Base-by-base conservation (phyloP, 2,888 invertebrate genomes). In the Hypsopygia costalis region DNA sequence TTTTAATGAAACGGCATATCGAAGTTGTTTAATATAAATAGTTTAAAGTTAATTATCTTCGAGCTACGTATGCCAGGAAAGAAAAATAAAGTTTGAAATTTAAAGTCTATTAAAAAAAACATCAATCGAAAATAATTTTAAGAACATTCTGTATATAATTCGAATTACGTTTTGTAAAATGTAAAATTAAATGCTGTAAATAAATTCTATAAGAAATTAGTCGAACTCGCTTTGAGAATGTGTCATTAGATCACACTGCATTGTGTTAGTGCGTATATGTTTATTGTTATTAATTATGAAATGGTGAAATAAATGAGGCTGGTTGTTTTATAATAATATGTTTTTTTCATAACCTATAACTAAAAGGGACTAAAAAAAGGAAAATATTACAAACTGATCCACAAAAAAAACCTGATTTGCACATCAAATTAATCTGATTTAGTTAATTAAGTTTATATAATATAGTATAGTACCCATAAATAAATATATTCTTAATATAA, bases 31-130 rank as follows among this genome's bases (percentile, higher is more conserved):
- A n/a, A n/a, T n/a, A n/a, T n/a, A n/a, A n/a, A n/a, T n/a, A n/a
- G n/a, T n/a, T n/a, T n/a, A n/a, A n/a, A n/a, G n/a, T n/a, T n/a
- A n/a, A n/a, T n/a, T n/a, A n/a, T n/a, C n/a, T n/a, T n/a, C n/a
- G n/a, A n/a, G n/a, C n/a, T n/a, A n/a, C n/a, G n/a, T n/a, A n/a
- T n/a, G n/a, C n/a, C n/a, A n/a, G n/a, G n/a, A n/a, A n/a, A n/a
- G n/a, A n/a, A n/a, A n/a, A n/a, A n/a, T 16, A 44, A 52, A 49
- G 63, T 73, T 71, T 72, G 72, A 68, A 66, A 65, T 67, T 59
- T 50, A 52, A 62, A 16, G 16, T 16, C 16, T 16, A 16, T 16
- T 16, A 16, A 16, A 16, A 16, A 16, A 16, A 16, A 16, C 16
- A 16, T 16, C 4, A 16, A 16, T 10, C 10, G 6, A 25, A 34